Base-by-base conservation (phyloP, 2,797 vertebrate genomes). In the Brachyalestes nurse region DNA sequence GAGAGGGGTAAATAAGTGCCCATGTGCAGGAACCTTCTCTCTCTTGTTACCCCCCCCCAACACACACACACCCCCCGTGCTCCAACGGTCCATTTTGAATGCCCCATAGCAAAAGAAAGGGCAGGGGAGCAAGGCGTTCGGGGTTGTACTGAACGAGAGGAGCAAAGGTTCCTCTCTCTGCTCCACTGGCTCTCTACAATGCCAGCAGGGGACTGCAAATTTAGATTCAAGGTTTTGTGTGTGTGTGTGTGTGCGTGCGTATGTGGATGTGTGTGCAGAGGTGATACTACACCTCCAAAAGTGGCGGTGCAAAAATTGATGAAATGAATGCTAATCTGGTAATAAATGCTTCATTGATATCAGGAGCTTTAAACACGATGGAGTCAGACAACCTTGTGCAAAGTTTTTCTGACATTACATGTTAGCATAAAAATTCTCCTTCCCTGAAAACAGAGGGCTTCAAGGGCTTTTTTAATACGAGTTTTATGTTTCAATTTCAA, bases 1-100 rank as follows among this genome's bases (percentile, higher is more conserved):
- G 86, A 89, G 82, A 85, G 47, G 82, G 92, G 92, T 94, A 96
- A 96, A 95, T 94, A 92, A 95, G 92, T 92, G 92, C 91, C 93
- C 93, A 84, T 89, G 87, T 88, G 89, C 87, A 85, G 86, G 70
- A 53, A 86, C 86, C 87, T 86, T 87, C 84, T 86, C 86, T 89
- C 88, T 70, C 77, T 69, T 72, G 25, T 82, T 58, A 49, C 79
- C 74, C 78, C 9, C 34, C 74, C 55, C n/a, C n/a, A n/a, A n/a
- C n/a, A n/a, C n/a, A n/a, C n/a, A n/a, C n/a, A 34, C 42, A 34
- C n/a, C 1, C 77, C 55, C 73, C 45, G 60, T 38, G 10, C 73
- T 65, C 45, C 45, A 19, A 58, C 72, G 70, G 76, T 85, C 76
- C 53, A 73, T 69, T 67, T 67, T 90, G 82, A 69, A 84, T 83